Base-by-base conservation (phyloP, 1,140 invertebrate species). In the Plutomurus gul region DNA sequence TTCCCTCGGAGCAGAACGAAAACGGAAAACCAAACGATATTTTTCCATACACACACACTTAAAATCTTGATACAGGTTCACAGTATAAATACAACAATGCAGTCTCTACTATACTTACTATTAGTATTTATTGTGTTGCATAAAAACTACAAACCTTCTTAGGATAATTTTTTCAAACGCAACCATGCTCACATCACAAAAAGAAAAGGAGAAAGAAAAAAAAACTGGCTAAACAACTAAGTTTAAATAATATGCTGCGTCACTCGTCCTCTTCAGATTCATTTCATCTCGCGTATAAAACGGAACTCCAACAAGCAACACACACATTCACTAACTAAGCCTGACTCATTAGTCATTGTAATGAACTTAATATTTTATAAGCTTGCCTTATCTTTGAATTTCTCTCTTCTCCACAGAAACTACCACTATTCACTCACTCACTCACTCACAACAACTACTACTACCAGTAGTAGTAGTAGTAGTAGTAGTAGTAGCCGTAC, bases 271-370 rank as follows among this genome's bases (percentile, higher is more conserved):
- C 30, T 30, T 65, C 10, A 65, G 56, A 65, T 65, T 65, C 56
- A 65, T 65, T 65, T 65, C 56, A 65, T 43, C 39, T n/a, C 56
- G 27, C 30, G 1, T 30, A 60, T 27, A 25, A 27, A 30, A 30
- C 25, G 20, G 5, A 27, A 60, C 6, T 27, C 7, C 11, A 20
- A 39, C 18, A 72, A 3, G 8, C 22, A 37, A n/a, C 30, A 39
- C 20, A 60, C 10, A n/a, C 11, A 6, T 6, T 36, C 2, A 30
- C 22, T n/a, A 65, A 10, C 20, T 25, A 65, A 65, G 56, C 30
- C 36, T 65, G 56, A 65, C 76, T 77, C 76, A 77, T 77, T 77
- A 77, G 60, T 77, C 76, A 77, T 77, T 77, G 46, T 77, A 77
- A 77, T 77, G 76, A 77, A 77, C 60, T 47, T 77, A 71, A 71